Evolutionary conservation across 2,888 invertebrate species (phyloP), one percentile per base, ranked within the genome.

Genomic region (Protodeltote pygarga): DNA sequence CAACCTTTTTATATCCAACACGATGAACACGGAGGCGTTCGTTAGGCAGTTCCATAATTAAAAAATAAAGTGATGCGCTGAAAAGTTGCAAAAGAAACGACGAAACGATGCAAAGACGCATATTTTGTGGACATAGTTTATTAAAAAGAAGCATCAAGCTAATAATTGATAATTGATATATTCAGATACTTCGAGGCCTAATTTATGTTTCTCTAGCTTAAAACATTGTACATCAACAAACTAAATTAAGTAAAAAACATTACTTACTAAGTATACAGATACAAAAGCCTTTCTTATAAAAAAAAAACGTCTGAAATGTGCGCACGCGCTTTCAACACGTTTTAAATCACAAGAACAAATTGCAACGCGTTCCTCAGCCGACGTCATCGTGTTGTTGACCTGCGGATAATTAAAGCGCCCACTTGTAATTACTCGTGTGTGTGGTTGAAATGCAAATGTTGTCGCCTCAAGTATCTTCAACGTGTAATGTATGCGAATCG

Each of bases 371-470:
- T 80, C 86, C 77, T 79, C 78, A 77, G 63, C 72, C 71, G 74
- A 70, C 79, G 71, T 75, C 75, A 78, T 75, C 79, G 70, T 59
- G 71, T 70, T 73, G 73, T 79, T 81, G 81, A 79, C 80, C 79
- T 71, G 69, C 76, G 77, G 80, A 84, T 85, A 85, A 86, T 86
- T 85, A 86, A 83, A 76, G 79, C 77, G 78, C 75, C 78, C 81
- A 80, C 80, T 85, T 81, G 86, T 89, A 89, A 90, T 89, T 89
- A 89, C 85, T 75, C 68, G 76, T 75, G 69, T 80, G 59, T 69
- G 77, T 77, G 82, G 78, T 84, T 86, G 84, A 86, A 88, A 89
- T 90, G 91, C 83, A 89, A 89, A 90, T 89, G 85, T 83, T 87
- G 87, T 87, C 87, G 89, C 89, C 87, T 48, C 72, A 53, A 79